Conservation (phyloP, 2,113 vertebrate genomes). For the Muscicapa adusta region DNA sequence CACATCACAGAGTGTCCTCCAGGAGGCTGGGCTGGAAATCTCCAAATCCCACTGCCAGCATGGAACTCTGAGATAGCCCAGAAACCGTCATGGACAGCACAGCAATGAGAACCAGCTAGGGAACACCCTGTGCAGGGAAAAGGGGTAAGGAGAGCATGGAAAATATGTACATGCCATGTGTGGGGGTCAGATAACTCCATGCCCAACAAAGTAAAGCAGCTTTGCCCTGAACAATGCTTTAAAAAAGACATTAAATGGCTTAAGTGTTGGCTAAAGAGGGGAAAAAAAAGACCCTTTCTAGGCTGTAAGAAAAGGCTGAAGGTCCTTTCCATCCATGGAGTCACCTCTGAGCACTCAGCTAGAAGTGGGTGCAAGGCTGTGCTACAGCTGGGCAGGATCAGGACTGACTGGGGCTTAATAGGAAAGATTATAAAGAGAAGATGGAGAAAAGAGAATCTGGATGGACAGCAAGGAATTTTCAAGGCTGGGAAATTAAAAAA, state of each 20-base stretch:
- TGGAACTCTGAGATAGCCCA: slow-evolving; percentile 12
- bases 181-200: neutral
- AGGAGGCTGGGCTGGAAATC: neutral
- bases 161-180: neutral
- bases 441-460: neutral
- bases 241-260: neutral
- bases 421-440: neutral
- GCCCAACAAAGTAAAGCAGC: neutral
- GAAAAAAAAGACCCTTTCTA: neutral
- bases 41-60: neutral
- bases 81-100: neutral
- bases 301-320: neutral
- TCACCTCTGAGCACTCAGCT: neutral
- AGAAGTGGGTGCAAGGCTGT: neutral
- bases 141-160: neutral
- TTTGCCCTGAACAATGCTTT: neutral
- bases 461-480: neutral
- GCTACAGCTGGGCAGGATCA: neutral
- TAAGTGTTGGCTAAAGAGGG: neutral
- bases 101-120: neutral
- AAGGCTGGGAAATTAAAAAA: neutral
- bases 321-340: rapidly evolving
- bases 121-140: neutral
- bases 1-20: neutral
- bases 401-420: neutral